A percentile compares a stretch with the other conserved stretches of the same genome.
Evolutionary conservation across 2,113 vertebrate species (phyloP).

Genomic region (Oncorhynchus clarkii): DNA sequence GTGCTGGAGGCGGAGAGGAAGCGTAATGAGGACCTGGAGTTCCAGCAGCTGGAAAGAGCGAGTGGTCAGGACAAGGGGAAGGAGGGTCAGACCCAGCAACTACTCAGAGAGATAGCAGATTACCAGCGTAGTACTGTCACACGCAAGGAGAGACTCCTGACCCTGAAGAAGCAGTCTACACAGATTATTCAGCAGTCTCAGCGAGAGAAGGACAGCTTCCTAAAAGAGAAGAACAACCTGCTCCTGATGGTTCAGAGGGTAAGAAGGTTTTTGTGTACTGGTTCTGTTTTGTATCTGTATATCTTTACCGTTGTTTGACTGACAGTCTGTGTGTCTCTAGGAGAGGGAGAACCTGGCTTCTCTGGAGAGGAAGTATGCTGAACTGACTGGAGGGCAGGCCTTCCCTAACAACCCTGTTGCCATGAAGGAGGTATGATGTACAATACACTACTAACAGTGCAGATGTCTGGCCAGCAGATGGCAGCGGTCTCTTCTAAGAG

Average conservation of each 20-base stretch:
- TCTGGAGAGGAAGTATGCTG: constrained; percentile 87
- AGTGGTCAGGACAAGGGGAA: constrained; percentile 94
- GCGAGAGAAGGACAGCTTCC: constrained; percentile 89
- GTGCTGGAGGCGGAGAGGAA: constrained; percentile 87
- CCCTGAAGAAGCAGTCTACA: constrained; percentile 87
- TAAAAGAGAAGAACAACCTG: constrained; percentile 90
- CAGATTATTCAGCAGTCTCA: constrained; percentile 92
- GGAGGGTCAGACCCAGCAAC: constrained; percentile 83
- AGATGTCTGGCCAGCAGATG: constrained; percentile 5
- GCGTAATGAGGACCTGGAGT: constrained; percentile 93
- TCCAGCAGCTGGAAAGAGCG: constrained; percentile 91
- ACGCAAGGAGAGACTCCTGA: constrained; percentile 90
- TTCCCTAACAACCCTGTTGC: constrained; percentile 78
- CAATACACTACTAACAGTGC: neutral
- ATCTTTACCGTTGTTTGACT: neutral
- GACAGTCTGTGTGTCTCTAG: constrained; percentile 58
- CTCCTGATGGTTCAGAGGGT: constrained; percentile 91
- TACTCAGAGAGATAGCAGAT: constrained; percentile 88
- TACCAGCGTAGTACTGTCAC: constrained; percentile 86
- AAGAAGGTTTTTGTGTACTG: constrained; percentile 10
- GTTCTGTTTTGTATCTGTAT: neutral
- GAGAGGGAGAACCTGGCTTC: constrained; percentile 89
- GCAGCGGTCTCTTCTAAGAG: neutral
- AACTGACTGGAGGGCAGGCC: constrained; percentile 81
- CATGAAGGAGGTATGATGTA: constrained; percentile 84